Conservation (phyloP, 2,888 invertebrate species). For the Andrena marginata region DNA sequence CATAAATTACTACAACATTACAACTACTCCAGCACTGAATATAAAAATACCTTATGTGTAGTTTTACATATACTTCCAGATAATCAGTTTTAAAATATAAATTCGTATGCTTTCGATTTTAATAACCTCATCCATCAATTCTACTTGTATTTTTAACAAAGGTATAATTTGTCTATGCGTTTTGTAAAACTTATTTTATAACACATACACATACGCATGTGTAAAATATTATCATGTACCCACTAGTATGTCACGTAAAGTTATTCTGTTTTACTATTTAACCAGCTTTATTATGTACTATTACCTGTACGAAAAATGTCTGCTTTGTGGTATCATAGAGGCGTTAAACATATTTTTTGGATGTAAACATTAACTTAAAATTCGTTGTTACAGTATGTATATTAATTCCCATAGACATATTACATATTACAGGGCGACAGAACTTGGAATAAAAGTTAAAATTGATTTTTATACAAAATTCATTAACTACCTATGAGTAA, state of each 20-base stretch:
- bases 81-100: slow-evolving; percentile 12
- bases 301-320: slow-evolving; percentile 1
- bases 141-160: neutral
- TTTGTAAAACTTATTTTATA: neutral
- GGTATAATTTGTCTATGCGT: neutral
- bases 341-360: slow-evolving; percentile 13
- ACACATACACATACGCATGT: neutral
- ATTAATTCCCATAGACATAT: slow-evolving; percentile 5
- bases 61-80: slow-evolving; percentile 7
- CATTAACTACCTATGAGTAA: slow-evolving; percentile 50
- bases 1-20: slow-evolving; percentile 17
- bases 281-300: slow-evolving; percentile 14
- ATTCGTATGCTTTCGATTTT: neutral
- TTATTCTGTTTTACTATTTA: slow-evolving; percentile 3
- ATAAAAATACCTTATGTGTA: neutral
- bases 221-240: neutral
- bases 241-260: neutral
- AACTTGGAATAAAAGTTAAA: slow-evolving; percentile 2
- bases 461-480: slow-evolving; percentile 42
- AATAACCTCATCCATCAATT: neutral
- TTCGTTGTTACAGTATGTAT: slow-evolving; percentile 36
- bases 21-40: neutral
- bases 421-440: neutral
- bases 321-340: slow-evolving; percentile 19
- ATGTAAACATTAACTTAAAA: slow-evolving; percentile 21